These are phyloP conservation scores for Microplitis demolitor DNA, from an alignment of 1,140 invertebrate genomes.

Conservation along the genomic window DNA sequence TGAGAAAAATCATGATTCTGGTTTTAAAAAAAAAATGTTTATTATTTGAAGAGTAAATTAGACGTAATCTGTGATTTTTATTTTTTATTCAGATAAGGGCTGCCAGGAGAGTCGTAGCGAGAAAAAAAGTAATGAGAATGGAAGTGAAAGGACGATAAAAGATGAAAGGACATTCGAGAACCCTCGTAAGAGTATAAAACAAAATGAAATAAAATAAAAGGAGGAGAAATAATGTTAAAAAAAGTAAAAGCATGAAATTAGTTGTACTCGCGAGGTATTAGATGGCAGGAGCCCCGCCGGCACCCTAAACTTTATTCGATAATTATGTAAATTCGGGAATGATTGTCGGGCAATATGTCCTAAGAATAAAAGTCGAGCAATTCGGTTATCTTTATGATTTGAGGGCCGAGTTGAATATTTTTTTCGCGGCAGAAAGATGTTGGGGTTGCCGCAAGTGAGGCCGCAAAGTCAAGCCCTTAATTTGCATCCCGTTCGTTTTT, in stretches of 20 bases:
- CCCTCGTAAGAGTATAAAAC: conserved; percentile 5
- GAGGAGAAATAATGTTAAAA: conserved; percentile 23
- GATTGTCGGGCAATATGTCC: conserved; percentile 61
- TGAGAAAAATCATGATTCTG: too few species aligned
- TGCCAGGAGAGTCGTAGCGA: background rate
- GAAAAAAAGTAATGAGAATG: conserved; percentile 5
- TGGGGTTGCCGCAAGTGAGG: conserved; percentile 24
- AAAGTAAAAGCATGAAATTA: conserved; percentile 49
- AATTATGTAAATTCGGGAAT: conserved; percentile 61
- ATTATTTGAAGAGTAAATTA: too few species aligned
- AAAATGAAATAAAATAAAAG: conserved; percentile 25
- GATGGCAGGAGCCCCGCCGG: background rate
- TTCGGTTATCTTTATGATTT: conserved; percentile 62
- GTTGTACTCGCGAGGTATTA: conserved; percentile 35
- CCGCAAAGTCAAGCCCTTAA: conserved; percentile 49
- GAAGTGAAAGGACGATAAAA: conserved; percentile 15
- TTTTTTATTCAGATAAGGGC: background rate
- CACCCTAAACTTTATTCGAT: conserved; percentile 55
- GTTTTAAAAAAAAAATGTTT: too few species aligned
- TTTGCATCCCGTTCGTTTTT: conserved; percentile 54
- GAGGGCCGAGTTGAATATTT: conserved; percentile 21
- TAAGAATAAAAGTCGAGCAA: conserved; percentile 55
- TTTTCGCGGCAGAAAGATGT: conserved; percentile 16
- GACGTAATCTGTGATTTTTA: background rate
- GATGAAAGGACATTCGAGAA: background rate